These are phyloP conservation scores for Meloe dianella DNA, from an alignment of 2,888 invertebrate species.

Conservation along the genomic window DNA sequence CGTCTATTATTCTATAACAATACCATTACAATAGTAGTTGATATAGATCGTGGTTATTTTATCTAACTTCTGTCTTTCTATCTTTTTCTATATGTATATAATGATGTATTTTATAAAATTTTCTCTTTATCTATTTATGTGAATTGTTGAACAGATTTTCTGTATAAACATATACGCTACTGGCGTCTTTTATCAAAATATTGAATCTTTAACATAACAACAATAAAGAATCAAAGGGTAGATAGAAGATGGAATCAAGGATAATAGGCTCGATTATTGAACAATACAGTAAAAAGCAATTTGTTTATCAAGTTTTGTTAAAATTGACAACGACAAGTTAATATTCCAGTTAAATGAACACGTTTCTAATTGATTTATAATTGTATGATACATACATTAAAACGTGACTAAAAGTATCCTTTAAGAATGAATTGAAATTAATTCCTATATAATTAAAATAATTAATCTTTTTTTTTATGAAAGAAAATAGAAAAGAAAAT, in stretches of 20 bases:
- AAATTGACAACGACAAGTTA: not conserved
- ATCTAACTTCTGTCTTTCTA: not conserved
- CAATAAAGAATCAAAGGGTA: not conserved
- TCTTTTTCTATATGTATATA: conserved; percentile 10
- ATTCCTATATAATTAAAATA: too few relatives aligned
- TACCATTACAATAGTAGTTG: conserved; percentile 18
- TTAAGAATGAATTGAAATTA: too few relatives aligned
- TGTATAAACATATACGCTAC: not conserved
- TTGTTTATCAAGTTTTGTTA: conserved; percentile 7
- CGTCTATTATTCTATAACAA: conserved; percentile 31
- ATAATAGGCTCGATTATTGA: not conserved
- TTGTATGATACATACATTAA: not conserved
- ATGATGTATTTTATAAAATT: conserved; percentile 23
- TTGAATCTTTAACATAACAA: not conserved
- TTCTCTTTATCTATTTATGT: conserved; percentile 10
- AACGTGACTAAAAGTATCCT: too few relatives aligned
- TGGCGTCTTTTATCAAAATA: not conserved
- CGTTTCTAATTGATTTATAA: conserved; percentile 6
- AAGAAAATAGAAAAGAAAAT: too few relatives aligned
- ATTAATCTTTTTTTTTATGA: too few relatives aligned
- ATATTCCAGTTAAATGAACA: conserved; percentile 9
- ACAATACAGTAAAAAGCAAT: conserved; percentile 5
- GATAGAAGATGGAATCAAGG: not conserved
- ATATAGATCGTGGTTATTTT: conserved; percentile 29
- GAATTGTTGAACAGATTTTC: not conserved